Evolutionary conservation across 92 coral and sea anemone species (phyloP), one percentile per base, ranked within the genome.

Genomic region (Blastomussa wellsi): DNA sequence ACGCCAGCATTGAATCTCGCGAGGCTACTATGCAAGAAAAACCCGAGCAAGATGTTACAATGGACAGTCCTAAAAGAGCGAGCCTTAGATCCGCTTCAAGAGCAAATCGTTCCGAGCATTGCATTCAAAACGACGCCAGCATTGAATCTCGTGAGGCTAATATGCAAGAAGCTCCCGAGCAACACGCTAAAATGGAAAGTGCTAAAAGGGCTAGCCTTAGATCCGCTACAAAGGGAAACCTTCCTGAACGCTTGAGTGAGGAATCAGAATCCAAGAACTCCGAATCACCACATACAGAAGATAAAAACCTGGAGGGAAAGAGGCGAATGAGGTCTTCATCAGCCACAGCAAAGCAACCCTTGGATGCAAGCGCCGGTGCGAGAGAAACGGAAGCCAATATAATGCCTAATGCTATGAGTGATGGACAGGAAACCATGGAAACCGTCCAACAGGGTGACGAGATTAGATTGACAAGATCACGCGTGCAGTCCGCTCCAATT

Each of bases 161-260:
- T 28, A 22, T 41, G n/a, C 28, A 53, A 22, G 39, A 57, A 13
- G 72, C 31, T 26, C 20, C 13, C 13, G 38, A 53, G 33, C 70
- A 78, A 33, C 32, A 53, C 17, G 20, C 15, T 7, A 13, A 33
- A 31, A 79, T 13, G 72, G 22, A 29, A 24, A 79, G 72, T 15
- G 26, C 20, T 24, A 57, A 38, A 37, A 79, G 36, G 32, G 20
- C 33, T 6, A 2, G 28, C 49, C 47, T 75, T 14, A 42, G 79
- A 33, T 76, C 80, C 1, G 24, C 77, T 17, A 38, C 80, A 38
- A 83, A 83, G 57, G 68, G 19, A 15, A 37, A 60, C 12, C 72
- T 44, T 59, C 31, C 55, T 31, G 37, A 22, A 26, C 48, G 29
- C 4, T 11, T 3, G 16, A 62, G 68, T 26, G 35, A 12, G 3